Conservation (phyloP, 2,888 invertebrate species). For the Thera britannica region DNA sequence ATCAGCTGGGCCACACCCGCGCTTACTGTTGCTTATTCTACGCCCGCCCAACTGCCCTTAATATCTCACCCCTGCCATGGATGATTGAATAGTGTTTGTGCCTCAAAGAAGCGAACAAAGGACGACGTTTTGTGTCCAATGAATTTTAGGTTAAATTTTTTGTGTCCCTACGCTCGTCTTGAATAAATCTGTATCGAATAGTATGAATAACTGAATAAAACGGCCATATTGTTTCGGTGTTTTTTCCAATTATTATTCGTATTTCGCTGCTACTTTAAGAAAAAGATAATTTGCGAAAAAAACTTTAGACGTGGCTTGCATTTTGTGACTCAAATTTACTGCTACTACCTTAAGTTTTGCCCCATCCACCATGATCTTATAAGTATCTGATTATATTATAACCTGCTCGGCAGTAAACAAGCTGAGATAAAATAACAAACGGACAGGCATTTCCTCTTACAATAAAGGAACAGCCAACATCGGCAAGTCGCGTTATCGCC, state of each 20-base stretch:
- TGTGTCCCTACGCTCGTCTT: constrained; percentile 11
- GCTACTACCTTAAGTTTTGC: too few relatives aligned
- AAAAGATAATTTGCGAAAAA: neutral
- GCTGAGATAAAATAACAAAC: neutral
- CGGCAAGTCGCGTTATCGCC: constrained; percentile 12
- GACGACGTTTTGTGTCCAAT: constrained; percentile 27
- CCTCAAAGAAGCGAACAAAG: constrained; percentile 17
- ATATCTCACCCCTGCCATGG: constrained; percentile 19
- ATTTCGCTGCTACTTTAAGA: neutral
- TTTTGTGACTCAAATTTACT: too few relatives aligned
- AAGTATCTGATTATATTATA: neutral
- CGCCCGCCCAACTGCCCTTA: constrained; percentile 29
- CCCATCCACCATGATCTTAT: too few relatives aligned
- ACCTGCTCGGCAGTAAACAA: neutral
- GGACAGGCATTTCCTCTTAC: neutral
- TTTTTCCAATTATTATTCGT: neutral
- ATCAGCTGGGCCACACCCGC: constrained; percentile 79
- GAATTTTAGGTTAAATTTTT: constrained; percentile 19
- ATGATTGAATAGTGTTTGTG: constrained; percentile 6
- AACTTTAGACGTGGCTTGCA: too few relatives aligned
- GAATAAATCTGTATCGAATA: constrained; percentile 28
- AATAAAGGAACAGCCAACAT: neutral
- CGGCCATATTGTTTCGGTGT: neutral
- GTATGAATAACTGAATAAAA: constrained; percentile 12
- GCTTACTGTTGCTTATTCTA: constrained; percentile 15